A percentile compares a stretch with the other conserved stretches of the same genome.
Conservation (phyloP, 2,797 vertebrate genomes). For the Intellagama lesueurii region DNA sequence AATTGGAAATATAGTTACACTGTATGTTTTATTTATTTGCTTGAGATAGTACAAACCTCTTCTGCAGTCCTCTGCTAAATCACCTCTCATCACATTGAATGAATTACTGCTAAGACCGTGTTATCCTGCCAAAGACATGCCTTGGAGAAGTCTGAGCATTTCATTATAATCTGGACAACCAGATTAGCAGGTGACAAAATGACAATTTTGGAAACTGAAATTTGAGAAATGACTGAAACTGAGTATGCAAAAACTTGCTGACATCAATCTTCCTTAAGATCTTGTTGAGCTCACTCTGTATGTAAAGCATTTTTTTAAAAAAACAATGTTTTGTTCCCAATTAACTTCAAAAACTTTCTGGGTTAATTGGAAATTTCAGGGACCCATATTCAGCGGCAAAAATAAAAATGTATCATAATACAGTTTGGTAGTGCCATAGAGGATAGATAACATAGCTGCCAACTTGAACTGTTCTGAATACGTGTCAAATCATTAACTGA, state of each 20-base stretch:
- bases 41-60: not conserved
- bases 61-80: not conserved
- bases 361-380: slow-evolving; percentile 68
- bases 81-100: not conserved
- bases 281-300: not conserved
- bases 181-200: slow-evolving; percentile 23
- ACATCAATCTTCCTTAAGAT: not conserved
- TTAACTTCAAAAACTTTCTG: slow-evolving; percentile 43
- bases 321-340: not conserved
- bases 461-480: slow-evolving; percentile 73
- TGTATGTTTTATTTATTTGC: not conserved
- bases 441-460: slow-evolving; percentile 73
- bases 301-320: not conserved
- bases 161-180: slow-evolving; percentile 4
- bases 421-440: slow-evolving; percentile 64
- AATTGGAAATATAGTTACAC: not conserved
- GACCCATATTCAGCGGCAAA: slow-evolving; percentile 50
- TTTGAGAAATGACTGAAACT: not conserved
- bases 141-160: not conserved
- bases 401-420: slow-evolving; percentile 65
- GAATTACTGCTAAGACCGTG: not conserved
- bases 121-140: slow-evolving; percentile 1
- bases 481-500: slow-evolving; percentile 77
- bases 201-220: not conserved
- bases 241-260: not conserved